Evolutionary conservation across 2,113 vertebrate genomes (phyloP), one percentile per base, ranked within the genome.

Genomic region (Cygnus buccinator): DNA sequence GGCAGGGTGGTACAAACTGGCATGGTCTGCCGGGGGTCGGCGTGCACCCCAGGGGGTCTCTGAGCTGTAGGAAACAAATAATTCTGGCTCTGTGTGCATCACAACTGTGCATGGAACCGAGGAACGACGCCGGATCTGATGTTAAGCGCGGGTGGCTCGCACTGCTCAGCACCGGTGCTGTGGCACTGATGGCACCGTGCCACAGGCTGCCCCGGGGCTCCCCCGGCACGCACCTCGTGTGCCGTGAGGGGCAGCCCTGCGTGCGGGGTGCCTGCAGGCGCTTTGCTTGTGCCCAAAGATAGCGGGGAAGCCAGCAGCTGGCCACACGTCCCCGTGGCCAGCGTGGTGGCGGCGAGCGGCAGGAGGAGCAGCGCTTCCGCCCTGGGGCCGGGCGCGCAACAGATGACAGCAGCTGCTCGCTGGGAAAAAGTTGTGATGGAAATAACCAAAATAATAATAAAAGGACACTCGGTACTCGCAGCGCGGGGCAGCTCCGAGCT

Each of bases 41-140:
- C 0, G 35, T 46, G 62, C 39, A 11, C 31, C 35, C 13, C n/a
- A 10, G 33, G 21, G 5, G 57, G 43, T 48, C 78, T 33, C 61
- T 6, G 74, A n/a, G 66, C 41, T 17, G 1, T 0, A 2, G 0
- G 2, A 21, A 52, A 31, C 6, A 16, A 41, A 29, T 11, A 9
- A 29, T 41, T 41, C 11, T 9, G 37, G 37, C 28, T 28, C 11
- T 41, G 62, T 65, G 62, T 41, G 25, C 61, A 63, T 39, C 48
- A 1, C 0, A 10, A 1, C 2, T 3, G 4, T 1, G 37, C 0
- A 0, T 1, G 13, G 61, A 33, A 8, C 9, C 0, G 2, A 31
- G 20, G 4, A 28, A 41, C 29, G 62, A 39, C 39, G 29, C 18
- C 39, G 13, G 26, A 4, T 18, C 7, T 11, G 68, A 3, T 2